Conservation (phyloP, 2,888 invertebrate species). For the Priocnemis perturbator region DNA sequence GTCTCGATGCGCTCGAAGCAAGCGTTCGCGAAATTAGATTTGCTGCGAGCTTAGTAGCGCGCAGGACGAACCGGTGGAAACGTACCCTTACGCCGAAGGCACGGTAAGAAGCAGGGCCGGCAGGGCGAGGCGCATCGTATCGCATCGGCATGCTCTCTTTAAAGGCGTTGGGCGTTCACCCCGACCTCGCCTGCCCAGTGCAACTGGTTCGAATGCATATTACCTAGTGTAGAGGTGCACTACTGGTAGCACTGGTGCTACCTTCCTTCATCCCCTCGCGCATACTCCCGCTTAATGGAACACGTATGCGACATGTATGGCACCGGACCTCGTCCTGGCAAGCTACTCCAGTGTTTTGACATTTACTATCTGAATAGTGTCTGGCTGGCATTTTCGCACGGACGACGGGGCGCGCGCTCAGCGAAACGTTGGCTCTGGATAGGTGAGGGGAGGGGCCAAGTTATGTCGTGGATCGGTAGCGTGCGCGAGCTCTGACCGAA, state of each 20-base stretch:
- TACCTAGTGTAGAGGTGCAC: constrained; percentile 67
- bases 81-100: constrained; percentile 56
- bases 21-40: no score
- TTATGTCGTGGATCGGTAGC: no score
- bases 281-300: constrained; percentile 41
- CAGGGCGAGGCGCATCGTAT: constrained; percentile 67
- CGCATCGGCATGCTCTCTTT: constrained; percentile 72
- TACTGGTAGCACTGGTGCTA: constrained; percentile 63
- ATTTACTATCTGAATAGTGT: constrained; percentile 33
- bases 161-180: constrained; percentile 74
- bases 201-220: constrained; percentile 71
- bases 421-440: constrained; percentile 13
- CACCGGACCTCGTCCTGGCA: constrained; percentile 33
- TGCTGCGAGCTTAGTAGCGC: neutral
- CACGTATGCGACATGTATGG: constrained; percentile 39
- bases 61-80: constrained; percentile 42
- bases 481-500: no score
- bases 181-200: constrained; percentile 69
- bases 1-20: no score
- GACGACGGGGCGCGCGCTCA: constrained; percentile 25
- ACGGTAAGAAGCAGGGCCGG: constrained; percentile 51
- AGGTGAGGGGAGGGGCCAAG: neutral
- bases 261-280: constrained; percentile 6
- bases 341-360: constrained; percentile 43
- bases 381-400: constrained; percentile 37